phyloP scores from a whole-genome alignment of 2,888 invertebrate genomes.

The Platycnemis pennipes region DNA sequence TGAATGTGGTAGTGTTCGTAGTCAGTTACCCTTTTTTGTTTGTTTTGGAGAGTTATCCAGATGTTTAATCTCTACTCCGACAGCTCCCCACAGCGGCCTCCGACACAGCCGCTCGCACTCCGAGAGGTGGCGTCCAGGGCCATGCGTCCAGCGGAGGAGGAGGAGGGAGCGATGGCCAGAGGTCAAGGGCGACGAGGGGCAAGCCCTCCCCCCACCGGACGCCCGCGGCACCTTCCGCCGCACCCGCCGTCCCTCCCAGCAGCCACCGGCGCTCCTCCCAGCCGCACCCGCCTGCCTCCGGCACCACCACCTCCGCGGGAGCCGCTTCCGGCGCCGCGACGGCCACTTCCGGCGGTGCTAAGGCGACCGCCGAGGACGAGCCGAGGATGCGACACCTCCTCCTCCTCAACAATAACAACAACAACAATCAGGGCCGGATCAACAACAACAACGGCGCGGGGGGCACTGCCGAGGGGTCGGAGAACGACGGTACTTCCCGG shows the following conservation, averaged over 20 bases:
- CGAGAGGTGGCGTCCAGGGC: slow-evolving; percentile 45
- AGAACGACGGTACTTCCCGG: slow-evolving; percentile 41
- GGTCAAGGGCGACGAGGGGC: slow-evolving; percentile 39
- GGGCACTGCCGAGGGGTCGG: slow-evolving; percentile 21
- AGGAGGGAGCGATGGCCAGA: slow-evolving; percentile 25
- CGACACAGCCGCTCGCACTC: slow-evolving; percentile 41
- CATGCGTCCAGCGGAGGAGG: slow-evolving; percentile 32
- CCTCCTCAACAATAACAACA: slow-evolving; percentile 64
- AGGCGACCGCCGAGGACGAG: slow-evolving; percentile 38
- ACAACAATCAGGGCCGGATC: slow-evolving; percentile 9
- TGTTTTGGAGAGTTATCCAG: no score
- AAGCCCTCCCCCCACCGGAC: slow-evolving; percentile 53
- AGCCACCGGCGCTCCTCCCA: background rate
- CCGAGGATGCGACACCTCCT: slow-evolving; percentile 41
- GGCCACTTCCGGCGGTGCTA: background rate
- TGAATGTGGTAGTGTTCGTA: no score
- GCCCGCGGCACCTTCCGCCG: slow-evolving; percentile 1
- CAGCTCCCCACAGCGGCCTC: slow-evolving; percentile 54
- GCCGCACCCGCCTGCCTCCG: background rate
- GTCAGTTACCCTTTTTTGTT: no score
- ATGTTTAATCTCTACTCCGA: no score
- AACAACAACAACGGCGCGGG: slow-evolving; percentile 51
- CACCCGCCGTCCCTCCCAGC: background rate
- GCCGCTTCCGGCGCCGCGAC: background rate
- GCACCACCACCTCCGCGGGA: background rate